Evolutionary conservation across 1,140 invertebrate species (phyloP), one percentile per base, ranked within the genome.

Genomic region (Drosophila pandora): DNA sequence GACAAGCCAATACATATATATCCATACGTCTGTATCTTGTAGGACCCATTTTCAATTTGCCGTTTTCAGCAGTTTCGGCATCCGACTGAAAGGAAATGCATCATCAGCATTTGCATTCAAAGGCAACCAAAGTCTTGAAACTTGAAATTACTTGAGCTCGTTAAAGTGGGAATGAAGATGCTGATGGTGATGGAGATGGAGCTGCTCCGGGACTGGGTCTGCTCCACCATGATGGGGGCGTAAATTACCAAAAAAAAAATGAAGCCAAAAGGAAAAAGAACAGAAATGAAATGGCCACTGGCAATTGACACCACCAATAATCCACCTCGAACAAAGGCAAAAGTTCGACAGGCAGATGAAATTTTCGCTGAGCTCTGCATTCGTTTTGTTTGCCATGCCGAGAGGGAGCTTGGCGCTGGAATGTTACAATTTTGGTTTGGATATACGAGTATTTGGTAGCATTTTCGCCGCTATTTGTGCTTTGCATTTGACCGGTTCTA

Each of bases 231-330:
- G 59, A 52, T 22, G 58, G 28, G 49, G 50, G 74, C 78, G 78
- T 87, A 88, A 87, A 87, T 87, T 87, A 87, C 82, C 78, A 65
- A 85, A 84, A 82, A 69, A 69, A 52, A 55, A 64, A 49, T 49
- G 37, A 17, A 32, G 23, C 30, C n/a, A 12, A 41, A 49, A 30
- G 9, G 21, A 67, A 43, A 63, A 67, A n/a, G 47, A 43, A 25
- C 59, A 49, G 21, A 67, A 67, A 45, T 67, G 54, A 74, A 87
- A 87, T 87, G 82, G 82, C 83, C 81, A 88, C 75, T 87, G 83
- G 82, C 83, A 88, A 88, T 88, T 87, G 82, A 87, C 82, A 87
- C 82, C 78, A 87, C 82, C 81, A 84, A 84, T 87, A 87, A 87
- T 68, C 82, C 49, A 45, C 12, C 37, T 55, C 74, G 68, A 70